Percentiles rank a stretch among this genome's conserved stretches.
phyloP scores from a whole-genome alignment of 2,888 invertebrate species.

The Pollenia angustigena region DNA sequence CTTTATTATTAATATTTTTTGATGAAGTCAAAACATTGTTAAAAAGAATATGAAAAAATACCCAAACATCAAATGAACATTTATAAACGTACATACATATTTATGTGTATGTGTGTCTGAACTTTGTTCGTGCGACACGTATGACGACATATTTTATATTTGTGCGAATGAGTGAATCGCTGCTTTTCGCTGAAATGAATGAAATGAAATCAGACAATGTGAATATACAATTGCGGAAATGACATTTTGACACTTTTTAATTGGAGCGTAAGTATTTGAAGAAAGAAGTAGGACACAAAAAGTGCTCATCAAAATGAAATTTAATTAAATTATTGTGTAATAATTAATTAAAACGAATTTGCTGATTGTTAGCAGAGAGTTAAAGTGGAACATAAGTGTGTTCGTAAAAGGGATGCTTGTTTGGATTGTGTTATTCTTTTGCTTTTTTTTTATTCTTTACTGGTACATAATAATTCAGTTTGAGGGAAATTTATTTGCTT shows the following conservation, averaged over 20 bases:
- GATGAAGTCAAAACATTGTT: slow-evolving; percentile 51
- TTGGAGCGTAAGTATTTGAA: slow-evolving; percentile 14
- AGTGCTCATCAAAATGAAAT: slow-evolving; percentile 27
- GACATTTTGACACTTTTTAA: slow-evolving; percentile 48
- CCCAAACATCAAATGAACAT: slow-evolving; percentile 1
- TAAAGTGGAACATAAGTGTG: no score
- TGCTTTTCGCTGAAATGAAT: background rate
- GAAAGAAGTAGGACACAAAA: background rate
- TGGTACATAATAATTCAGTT: no score
- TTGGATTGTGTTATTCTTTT: no score
- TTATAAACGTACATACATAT: background rate
- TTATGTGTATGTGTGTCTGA: no score
- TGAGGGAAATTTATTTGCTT: no score
- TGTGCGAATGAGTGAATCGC: background rate
- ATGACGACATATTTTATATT: slow-evolving; percentile 37
- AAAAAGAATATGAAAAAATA: background rate
- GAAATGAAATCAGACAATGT: slow-evolving; percentile 14
- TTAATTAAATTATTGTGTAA: slow-evolving; percentile 22
- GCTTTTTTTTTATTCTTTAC: no score
- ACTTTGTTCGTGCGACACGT: background rate
- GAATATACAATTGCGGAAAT: background rate
- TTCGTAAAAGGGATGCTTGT: no score
- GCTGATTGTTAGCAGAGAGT: background rate
- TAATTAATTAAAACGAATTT: slow-evolving; percentile 8
- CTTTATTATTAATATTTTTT: background rate